Percentiles rank a stretch among this genome's conserved stretches.
These are phyloP conservation scores for Drosophila monieri DNA, from an alignment of 2,888 invertebrate species.

Conservation along the genomic window DNA sequence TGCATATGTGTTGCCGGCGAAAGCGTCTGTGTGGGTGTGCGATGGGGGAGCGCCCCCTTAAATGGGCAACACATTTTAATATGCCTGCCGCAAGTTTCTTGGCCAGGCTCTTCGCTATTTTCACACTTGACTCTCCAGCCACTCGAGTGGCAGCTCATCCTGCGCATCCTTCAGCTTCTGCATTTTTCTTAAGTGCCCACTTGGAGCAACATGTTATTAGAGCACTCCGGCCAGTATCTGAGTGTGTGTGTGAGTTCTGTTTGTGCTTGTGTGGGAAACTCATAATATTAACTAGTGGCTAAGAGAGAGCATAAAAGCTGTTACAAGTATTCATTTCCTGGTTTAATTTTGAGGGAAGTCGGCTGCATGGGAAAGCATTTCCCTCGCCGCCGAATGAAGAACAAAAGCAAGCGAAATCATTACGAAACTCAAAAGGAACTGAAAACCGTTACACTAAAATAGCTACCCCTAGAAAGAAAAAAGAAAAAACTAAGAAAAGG, in stretches of 20 bases:
- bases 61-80: conserved; percentile 53
- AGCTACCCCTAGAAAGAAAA: conserved; percentile 21
- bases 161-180: conserved; percentile 9
- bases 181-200: conserved; percentile 60
- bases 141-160: conserved; percentile 43
- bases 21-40: neutral
- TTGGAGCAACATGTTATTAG: conserved; percentile 54
- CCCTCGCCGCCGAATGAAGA: conserved; percentile 8
- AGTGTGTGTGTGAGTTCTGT: conserved; percentile 11
- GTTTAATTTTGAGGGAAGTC: conserved; percentile 22
- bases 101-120: conserved; percentile 52
- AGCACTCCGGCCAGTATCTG: conserved; percentile 16
- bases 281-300: conserved; percentile 50
- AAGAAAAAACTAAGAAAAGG: conserved; percentile 16
- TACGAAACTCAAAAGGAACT: conserved; percentile 36
- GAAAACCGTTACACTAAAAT: conserved; percentile 30
- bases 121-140: conserved; percentile 53
- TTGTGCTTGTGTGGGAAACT: conserved; percentile 52
- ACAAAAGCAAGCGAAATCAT: conserved; percentile 40
- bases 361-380: conserved; percentile 23
- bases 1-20: neutral
- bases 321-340: conserved; percentile 43
- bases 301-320: conserved; percentile 38
- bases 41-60: conserved; percentile 34
- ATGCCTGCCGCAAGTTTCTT: conserved; percentile 44